Conservation (phyloP, 2,113 vertebrate species). For the Ancistrus triradiatus region DNA sequence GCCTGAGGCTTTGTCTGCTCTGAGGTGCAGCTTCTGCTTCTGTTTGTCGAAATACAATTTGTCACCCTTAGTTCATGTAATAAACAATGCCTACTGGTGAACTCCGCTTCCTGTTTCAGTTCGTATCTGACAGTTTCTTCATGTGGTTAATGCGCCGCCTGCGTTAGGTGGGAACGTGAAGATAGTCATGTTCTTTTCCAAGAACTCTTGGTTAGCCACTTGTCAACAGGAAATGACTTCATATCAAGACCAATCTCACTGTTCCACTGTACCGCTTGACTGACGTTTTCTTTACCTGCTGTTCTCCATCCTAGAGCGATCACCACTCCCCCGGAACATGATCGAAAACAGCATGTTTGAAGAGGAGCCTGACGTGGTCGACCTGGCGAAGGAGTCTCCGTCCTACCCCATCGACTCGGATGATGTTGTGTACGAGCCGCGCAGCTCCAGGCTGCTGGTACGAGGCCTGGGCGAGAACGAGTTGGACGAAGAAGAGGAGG, state of each 20-base stretch:
- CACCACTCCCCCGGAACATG: conserved; percentile 91
- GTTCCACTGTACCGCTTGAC: too few species aligned
- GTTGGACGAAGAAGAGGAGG: conserved; percentile 92
- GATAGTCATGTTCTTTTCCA: too few species aligned
- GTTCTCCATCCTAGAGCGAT: too few species aligned
- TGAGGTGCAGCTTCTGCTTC: too few species aligned
- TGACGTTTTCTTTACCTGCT: too few species aligned
- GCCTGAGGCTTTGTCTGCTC: too few species aligned
- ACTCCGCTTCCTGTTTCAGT: neutral
- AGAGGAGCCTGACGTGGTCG: conserved; percentile 92
- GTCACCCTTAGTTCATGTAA: too few species aligned
- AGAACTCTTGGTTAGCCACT: neutral
- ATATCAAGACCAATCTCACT: too few species aligned
- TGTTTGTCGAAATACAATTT: too few species aligned
- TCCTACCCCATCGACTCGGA: conserved; percentile 92
- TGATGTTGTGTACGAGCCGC: conserved; percentile 85
- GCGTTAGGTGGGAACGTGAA: too few species aligned
- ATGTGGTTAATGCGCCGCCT: conserved; percentile 20
- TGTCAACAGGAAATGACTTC: conserved; percentile 33
- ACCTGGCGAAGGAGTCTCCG: conserved; percentile 87
- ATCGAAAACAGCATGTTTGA: conserved; percentile 99
- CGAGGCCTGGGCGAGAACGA: conserved; percentile 92
- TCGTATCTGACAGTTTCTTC: neutral
- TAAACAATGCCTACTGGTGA: too few species aligned
- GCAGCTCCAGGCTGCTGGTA: conserved; percentile 87